phyloP scores from a whole-genome alignment of 1,140 invertebrate genomes.

The Aphelenchoides fujianensis region DNA sequence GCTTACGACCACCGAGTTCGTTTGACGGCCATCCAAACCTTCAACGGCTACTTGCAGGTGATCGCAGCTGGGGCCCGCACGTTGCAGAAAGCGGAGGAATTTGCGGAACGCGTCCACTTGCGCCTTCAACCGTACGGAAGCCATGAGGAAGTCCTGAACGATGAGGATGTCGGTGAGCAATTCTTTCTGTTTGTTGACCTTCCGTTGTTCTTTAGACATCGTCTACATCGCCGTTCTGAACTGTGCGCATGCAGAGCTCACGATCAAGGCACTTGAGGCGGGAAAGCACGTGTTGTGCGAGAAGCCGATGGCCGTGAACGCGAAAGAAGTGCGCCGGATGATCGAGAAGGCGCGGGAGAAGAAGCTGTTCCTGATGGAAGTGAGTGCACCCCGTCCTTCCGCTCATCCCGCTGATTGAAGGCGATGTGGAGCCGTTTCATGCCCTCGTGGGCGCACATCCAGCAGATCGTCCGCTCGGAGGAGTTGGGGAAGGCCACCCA shows the following conservation, averaged over 20 bases:
- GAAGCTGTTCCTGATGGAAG: conserved; percentile 30
- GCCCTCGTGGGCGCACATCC: conserved; percentile 15
- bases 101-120: not conserved
- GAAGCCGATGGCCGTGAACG: conserved; percentile 37
- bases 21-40: not conserved
- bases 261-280: conserved; percentile 21
- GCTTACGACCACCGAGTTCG: conserved; percentile 3
- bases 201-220: conserved; percentile 24
- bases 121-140: conserved; percentile 20
- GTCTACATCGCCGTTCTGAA: conserved; percentile 34
- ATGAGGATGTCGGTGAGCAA: conserved; percentile 22
- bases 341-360: conserved; percentile 23
- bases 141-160: conserved; percentile 17
- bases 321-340: conserved; percentile 31
- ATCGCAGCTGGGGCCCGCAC: conserved; percentile 15
- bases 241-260: not conserved
- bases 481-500: conserved; percentile 6
- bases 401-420: too few relatives aligned
- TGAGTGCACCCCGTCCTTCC: too few relatives aligned
- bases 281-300: conserved; percentile 40
- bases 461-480: not conserved
- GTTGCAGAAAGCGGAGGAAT: conserved; percentile 16
- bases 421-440: conserved; percentile 22
- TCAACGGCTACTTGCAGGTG: conserved; percentile 8
- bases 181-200: conserved; percentile 4